Percentiles rank a stretch among this genome's conserved stretches.
Conservation (phyloP, 2,797 vertebrate genomes). For the Urosaurus nigricauda region DNA sequence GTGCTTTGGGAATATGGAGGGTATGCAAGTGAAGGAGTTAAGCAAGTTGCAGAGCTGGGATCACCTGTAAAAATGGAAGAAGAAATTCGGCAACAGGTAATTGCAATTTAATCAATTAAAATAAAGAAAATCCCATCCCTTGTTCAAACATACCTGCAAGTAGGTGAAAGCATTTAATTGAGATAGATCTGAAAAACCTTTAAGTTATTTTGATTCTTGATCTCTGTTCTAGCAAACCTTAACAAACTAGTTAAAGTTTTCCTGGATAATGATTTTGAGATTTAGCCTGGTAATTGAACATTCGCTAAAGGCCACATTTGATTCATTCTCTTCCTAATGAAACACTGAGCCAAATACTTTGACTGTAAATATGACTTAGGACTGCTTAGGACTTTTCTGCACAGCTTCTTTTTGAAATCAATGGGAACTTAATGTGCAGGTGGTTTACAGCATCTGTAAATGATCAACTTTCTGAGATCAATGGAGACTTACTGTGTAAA, state of each 20-base stretch:
- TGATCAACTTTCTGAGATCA: conserved; percentile 6
- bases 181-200: not conserved
- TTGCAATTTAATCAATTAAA: conserved; percentile 40
- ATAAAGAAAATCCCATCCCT: not conserved
- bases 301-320: not conserved
- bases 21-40: conserved; percentile 92
- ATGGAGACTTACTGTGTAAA: not conserved
- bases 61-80: conserved; percentile 99
- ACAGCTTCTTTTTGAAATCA: not conserved
- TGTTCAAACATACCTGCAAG: too few relatives aligned
- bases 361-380: not conserved
- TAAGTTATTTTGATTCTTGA: not conserved
- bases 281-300: conserved; percentile 10
- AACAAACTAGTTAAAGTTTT: conserved; percentile 20
- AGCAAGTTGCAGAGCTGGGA: conserved; percentile 94
- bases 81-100: conserved; percentile 97
- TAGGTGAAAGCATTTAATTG: not conserved
- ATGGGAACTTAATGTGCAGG: not conserved
- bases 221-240: not conserved
- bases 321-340: conserved; percentile 9
- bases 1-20: conserved; percentile 97
- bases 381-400: not conserved
- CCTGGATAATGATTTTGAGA: conserved; percentile 24
- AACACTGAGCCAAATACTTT: not conserved
- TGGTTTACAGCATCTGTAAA: not conserved